Evolutionary conservation across 2,888 invertebrate genomes (phyloP), one percentile per base, ranked within the genome.

Genomic region (Drosophila histrio): DNA sequence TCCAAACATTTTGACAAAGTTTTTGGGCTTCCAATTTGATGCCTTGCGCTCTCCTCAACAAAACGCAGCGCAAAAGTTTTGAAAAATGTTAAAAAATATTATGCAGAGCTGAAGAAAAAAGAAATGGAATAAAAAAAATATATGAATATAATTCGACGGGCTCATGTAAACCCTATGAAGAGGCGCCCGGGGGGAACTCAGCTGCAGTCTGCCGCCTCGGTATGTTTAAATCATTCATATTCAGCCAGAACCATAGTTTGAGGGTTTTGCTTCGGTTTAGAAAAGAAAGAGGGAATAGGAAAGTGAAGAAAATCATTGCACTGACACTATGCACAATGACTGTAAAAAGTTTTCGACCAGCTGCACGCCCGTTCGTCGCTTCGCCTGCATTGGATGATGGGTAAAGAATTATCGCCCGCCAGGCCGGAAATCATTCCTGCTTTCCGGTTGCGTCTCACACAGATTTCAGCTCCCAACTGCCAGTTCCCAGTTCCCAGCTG

Each of bases 1-100:
- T 34, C 41, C 50, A 77, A 77, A 82, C 83, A 87, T 76, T 84
- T 85, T 75, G 66, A 71, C 74, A 87, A 82, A 69, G 75, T 81
- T 80, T 73, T 64, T 32, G 57, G 65, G 57, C 57, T 30, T 64
- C 53, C 60, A 75, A 64, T 77, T 78, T 65, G 69, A 57, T 78
- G 62, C 30, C 26, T 67, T 50, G 64, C 47, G 34, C 50, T 34
- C 58, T 47, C 44, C 52, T 19, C 39, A 39, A 34, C 57, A 58
- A 73, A 52, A 24, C 56, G 28, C 41, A 22, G 36, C 21, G 50
- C 32, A 70, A 74, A 79, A 71, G 54, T 79, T 79, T 77, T 49
- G 53, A 68, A 61, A 79, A 79, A 78, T 87, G 77, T 81, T 63
- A 47, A 54, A 73, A 79, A 86, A 77, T 74, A 61, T 77, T 67